These are phyloP conservation scores for Gasteruption jaculator DNA, from an alignment of 2,888 invertebrate species.

Conservation along the genomic window DNA sequence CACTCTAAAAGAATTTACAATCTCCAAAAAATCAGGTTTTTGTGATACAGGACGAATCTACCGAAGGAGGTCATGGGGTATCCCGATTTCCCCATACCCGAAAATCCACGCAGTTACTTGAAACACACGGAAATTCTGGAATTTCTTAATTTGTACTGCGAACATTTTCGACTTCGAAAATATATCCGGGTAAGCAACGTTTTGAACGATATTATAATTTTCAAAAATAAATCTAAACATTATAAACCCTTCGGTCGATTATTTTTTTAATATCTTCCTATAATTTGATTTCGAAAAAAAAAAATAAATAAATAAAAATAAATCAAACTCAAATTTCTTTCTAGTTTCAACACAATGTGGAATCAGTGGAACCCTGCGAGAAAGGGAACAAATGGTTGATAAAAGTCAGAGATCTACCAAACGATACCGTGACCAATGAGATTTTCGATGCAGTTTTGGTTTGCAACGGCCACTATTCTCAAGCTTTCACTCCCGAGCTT, in stretches of 20 bases:
- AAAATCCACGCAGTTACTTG: constrained; percentile 69
- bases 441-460: constrained; percentile 49
- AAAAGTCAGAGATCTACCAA: constrained; percentile 38
- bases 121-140: constrained; percentile 68
- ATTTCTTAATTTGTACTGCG: constrained; percentile 70
- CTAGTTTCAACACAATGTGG: constrained; percentile 44
- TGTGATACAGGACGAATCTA: constrained; percentile 73
- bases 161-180: constrained; percentile 63
- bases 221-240: background rate
- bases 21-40: background rate
- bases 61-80: constrained; percentile 93
- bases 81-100: constrained; percentile 77
- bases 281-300: background rate
- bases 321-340: constrained; percentile 9
- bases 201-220: background rate
- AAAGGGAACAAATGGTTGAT: constrained; percentile 39
- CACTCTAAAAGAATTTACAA: background rate
- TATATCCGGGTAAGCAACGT: constrained; percentile 61
- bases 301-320: constrained; percentile 1
- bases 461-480: constrained; percentile 55
- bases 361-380: constrained; percentile 32
- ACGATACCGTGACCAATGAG: constrained; percentile 29
- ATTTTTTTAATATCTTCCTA: too few species aligned
- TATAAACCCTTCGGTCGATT: too few species aligned
- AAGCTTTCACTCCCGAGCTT: constrained; percentile 52